Evolutionary conservation across 2,888 invertebrate species (phyloP).

Genomic region (Therioaphis trifolii): DNA sequence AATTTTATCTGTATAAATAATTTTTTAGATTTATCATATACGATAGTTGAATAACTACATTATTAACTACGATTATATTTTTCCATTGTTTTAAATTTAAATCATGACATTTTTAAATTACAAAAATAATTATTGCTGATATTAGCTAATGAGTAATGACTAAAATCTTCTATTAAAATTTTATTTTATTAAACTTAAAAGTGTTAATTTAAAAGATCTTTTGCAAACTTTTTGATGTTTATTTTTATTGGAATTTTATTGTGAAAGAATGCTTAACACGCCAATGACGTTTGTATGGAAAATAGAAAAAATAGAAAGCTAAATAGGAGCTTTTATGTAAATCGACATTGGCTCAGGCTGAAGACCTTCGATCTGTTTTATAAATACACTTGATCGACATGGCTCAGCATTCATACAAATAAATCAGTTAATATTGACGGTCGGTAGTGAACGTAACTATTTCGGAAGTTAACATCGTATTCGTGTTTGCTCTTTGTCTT

Average conservation of each 20-base stretch:
- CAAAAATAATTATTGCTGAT: too few relatives aligned
- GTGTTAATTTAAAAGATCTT: too few relatives aligned
- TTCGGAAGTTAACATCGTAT: constrained; percentile 1
- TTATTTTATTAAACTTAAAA: too few relatives aligned
- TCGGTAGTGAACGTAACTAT: constrained; percentile 41
- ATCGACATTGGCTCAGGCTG: constrained; percentile 56
- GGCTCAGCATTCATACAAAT: constrained; percentile 52
- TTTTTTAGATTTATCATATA: too few relatives aligned
- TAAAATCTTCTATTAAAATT: too few relatives aligned
- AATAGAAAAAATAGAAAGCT: constrained; percentile 30
- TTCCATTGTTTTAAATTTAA: too few relatives aligned
- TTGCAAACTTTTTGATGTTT: too few relatives aligned
- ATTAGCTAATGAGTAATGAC: too few relatives aligned
- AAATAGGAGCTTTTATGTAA: constrained; percentile 33
- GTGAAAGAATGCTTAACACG: constrained; percentile 29
- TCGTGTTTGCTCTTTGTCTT: not conserved
- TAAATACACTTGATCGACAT: constrained; percentile 49
- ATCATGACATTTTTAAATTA: too few relatives aligned
- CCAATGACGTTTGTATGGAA: constrained; percentile 33
- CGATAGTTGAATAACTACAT: too few relatives aligned
- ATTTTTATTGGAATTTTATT: constrained; percentile 31
- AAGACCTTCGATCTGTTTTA: constrained; percentile 62
- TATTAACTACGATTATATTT: too few relatives aligned
- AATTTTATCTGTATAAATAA: too few relatives aligned
- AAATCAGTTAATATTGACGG: constrained; percentile 50